These are phyloP conservation scores for Drosophila antonietae DNA, from an alignment of 2,888 invertebrate genomes.

Conservation along the genomic window DNA sequence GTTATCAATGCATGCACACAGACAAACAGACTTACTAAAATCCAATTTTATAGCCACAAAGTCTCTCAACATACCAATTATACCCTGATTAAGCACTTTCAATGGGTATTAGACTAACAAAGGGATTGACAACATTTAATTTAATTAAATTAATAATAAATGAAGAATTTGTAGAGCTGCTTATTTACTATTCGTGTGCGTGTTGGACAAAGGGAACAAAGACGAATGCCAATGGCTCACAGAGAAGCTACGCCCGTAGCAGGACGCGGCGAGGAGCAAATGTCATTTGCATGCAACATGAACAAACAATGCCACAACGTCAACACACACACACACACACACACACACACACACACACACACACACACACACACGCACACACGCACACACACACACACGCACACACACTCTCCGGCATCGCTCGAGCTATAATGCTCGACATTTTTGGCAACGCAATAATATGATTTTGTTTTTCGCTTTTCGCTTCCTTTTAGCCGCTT, in stretches of 20 bases:
- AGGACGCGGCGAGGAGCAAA: slow-evolving; percentile 30
- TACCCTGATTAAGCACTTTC: not conserved
- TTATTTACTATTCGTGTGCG: slow-evolving; percentile 12
- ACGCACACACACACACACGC: no score
- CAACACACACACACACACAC: slow-evolving; percentile 5
- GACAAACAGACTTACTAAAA: not conserved
- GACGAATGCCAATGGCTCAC: slow-evolving; percentile 12
- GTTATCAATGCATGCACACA: not conserved
- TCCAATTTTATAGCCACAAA: not conserved
- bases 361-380: slow-evolving; percentile 7
- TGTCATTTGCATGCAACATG: slow-evolving; percentile 57
- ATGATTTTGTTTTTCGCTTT: slow-evolving; percentile 58
- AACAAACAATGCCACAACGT: slow-evolving; percentile 40
- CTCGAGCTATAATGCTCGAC: slow-evolving; percentile 26
- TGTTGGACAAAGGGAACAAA: slow-evolving; percentile 35
- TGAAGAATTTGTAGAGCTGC: slow-evolving; percentile 24
- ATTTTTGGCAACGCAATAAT: slow-evolving; percentile 70
- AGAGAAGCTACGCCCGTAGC: not conserved
- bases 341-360: not conserved
- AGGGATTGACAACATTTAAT: slow-evolving; percentile 5
- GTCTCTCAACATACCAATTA: not conserved
- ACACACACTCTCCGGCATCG: slow-evolving; percentile 22
- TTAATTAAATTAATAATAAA: slow-evolving; percentile 38
- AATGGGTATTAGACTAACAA: slow-evolving; percentile 8
- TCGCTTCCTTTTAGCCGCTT: slow-evolving; percentile 42